Percentiles rank a stretch among this genome's conserved stretches.
phyloP scores from a whole-genome alignment of 2,113 vertebrate species.

The Corythoichthys intestinalis region DNA sequence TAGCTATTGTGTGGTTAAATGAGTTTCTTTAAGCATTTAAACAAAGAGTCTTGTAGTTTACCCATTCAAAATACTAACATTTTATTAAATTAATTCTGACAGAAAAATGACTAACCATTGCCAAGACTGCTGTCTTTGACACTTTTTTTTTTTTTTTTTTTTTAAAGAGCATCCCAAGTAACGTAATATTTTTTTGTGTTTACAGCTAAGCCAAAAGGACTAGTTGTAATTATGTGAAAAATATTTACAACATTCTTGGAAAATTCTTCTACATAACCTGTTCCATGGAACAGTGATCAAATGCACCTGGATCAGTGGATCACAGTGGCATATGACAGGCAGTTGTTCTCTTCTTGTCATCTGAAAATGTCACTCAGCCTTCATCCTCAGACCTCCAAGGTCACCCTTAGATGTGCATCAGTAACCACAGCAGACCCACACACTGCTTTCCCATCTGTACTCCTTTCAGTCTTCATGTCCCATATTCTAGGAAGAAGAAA shows the following conservation, averaged over 20 bases:
- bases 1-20: not conserved
- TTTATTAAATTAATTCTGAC: not conserved
- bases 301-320: slow-evolving; percentile 33
- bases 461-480: slow-evolving; percentile 41
- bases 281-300: slow-evolving; percentile 36
- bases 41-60: not conserved
- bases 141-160: too few relatives aligned
- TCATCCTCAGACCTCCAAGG: slow-evolving; percentile 56
- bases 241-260: not conserved
- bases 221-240: not conserved
- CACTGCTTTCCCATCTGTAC: slow-evolving; percentile 50
- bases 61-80: not conserved
- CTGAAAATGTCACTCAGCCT: slow-evolving; percentile 51
- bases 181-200: too few relatives aligned
- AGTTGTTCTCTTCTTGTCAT: slow-evolving; percentile 53
- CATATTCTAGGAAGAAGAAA: slow-evolving; percentile 31
- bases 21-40: not conserved
- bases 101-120: not conserved
- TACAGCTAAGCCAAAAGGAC: not conserved
- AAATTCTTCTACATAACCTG: not conserved
- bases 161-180: too few relatives aligned
- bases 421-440: slow-evolving; percentile 48
- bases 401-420: slow-evolving; percentile 68
- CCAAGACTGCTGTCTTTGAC: too few relatives aligned
- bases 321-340: slow-evolving; percentile 48